Conservation (phyloP, 2,797 vertebrate genomes). For the Urosaurus nigricauda region DNA sequence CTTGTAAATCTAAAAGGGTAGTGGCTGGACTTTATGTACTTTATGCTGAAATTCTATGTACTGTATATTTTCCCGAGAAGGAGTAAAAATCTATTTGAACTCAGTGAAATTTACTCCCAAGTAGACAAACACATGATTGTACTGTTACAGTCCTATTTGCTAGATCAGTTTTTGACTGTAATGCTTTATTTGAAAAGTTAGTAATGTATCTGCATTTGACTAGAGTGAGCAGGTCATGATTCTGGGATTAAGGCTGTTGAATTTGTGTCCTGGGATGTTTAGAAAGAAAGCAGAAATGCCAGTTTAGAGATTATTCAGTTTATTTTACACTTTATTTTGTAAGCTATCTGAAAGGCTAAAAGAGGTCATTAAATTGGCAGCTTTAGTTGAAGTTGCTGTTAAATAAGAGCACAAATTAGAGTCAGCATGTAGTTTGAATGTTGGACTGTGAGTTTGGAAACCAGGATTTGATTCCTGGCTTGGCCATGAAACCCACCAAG, state of each 20-base stretch:
- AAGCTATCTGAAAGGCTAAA: neutral
- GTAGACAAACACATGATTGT: neutral
- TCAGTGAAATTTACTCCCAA: neutral
- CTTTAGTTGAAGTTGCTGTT: conserved; percentile 16
- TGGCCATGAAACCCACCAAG: no score
- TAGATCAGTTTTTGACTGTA: neutral
- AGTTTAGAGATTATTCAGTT: neutral
- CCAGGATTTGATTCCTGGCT: no score
- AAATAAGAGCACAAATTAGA: neutral
- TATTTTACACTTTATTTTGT: neutral
- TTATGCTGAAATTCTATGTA: neutral
- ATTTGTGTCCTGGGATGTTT: conserved; percentile 19
- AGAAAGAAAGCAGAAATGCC: neutral
- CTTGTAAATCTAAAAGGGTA: neutral
- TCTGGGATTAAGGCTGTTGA: conserved; percentile 9
- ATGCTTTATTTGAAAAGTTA: conserved; percentile 6
- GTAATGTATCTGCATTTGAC: neutral
- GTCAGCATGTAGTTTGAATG: no score
- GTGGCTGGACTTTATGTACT: neutral
- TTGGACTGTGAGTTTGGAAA: no score
- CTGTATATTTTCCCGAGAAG: neutral
- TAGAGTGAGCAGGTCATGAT: neutral
- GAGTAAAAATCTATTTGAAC: neutral
- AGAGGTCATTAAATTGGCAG: neutral
- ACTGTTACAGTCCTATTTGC: neutral